These are phyloP conservation scores for Pomacea maculata DNA, from an alignment of 1,140 invertebrate genomes.

Conservation along the genomic window DNA sequence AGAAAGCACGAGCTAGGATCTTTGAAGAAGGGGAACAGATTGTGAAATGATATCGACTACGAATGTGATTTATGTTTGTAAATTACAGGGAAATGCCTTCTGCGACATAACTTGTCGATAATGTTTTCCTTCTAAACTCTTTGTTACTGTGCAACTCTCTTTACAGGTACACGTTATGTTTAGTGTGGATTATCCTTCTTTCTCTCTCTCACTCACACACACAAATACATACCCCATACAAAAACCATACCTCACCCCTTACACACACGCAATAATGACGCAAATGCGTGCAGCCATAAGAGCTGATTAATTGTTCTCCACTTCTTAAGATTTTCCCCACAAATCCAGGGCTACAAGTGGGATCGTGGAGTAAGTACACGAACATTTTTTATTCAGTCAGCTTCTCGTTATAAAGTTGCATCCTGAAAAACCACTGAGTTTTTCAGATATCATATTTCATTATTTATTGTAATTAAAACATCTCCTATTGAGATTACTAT, in stretches of 20 bases:
- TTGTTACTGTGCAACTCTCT: no score
- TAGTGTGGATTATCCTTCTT: no score
- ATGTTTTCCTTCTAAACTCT: no score
- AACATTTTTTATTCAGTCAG: neutral
- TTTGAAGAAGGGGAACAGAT: no score
- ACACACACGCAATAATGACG: neutral
- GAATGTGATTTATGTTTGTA: no score
- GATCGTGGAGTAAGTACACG: neutral
- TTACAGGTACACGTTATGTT: no score
- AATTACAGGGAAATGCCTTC: no score
- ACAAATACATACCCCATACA: neutral
- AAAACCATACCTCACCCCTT: neutral
- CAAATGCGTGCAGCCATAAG: neutral
- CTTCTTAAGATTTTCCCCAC: neutral
- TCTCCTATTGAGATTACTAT: neutral
- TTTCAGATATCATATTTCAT: neutral
- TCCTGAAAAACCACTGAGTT: neutral
- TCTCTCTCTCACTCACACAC: no score
- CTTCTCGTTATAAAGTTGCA: neutral
- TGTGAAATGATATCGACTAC: no score
- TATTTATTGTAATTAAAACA: neutral
- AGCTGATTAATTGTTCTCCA: neutral
- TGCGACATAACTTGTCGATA: no score
- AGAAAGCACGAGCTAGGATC: no score
- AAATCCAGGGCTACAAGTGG: neutral